Conservation (phyloP, 2,888 invertebrate species). For the Esperia sulphurella region DNA sequence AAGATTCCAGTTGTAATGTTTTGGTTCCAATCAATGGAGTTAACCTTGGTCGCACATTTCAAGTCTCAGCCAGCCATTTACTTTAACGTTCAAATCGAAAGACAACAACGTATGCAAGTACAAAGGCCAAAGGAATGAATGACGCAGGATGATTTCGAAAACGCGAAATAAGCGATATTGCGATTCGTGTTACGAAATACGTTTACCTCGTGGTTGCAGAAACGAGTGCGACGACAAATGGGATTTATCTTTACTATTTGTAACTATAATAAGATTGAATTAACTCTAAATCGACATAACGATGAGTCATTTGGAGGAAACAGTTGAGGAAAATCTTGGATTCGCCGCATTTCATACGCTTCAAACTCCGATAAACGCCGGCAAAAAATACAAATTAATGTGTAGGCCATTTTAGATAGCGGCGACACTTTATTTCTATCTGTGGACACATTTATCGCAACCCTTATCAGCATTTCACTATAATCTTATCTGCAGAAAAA, state of each 20-base stretch:
- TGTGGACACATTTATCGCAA: slow-evolving; percentile 24
- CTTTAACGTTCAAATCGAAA: slow-evolving; percentile 11
- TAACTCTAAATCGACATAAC: slow-evolving; percentile 13
- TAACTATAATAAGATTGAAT: slow-evolving; percentile 39
- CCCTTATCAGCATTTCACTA: slow-evolving; percentile 59
- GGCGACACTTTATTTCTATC: slow-evolving; percentile 14
- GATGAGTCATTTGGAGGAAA: slow-evolving; percentile 12
- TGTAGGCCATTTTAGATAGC: slow-evolving; percentile 5
- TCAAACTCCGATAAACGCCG: slow-evolving; percentile 12
- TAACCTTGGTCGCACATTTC: slow-evolving; percentile 8
- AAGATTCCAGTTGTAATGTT: slow-evolving; percentile 4
- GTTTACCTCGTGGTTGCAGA: slow-evolving; percentile 67
- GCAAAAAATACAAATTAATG: not conserved
- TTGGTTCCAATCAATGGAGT: slow-evolving; percentile 6
- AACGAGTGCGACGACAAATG: slow-evolving; percentile 74
- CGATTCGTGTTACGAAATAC: slow-evolving; percentile 73
- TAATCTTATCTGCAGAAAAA: slow-evolving; percentile 57
- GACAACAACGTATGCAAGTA: slow-evolving; percentile 40
- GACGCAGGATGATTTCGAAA: slow-evolving; percentile 76
- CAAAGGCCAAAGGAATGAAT: slow-evolving; percentile 58
- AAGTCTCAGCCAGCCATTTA: slow-evolving; percentile 6
- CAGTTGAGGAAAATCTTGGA: slow-evolving; percentile 3
- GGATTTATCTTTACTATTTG: slow-evolving; percentile 63
- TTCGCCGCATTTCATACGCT: not conserved
- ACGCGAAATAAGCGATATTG: slow-evolving; percentile 75